phyloP scores from a whole-genome alignment of 2,113 vertebrate genomes.

The Amphiprion percula region DNA sequence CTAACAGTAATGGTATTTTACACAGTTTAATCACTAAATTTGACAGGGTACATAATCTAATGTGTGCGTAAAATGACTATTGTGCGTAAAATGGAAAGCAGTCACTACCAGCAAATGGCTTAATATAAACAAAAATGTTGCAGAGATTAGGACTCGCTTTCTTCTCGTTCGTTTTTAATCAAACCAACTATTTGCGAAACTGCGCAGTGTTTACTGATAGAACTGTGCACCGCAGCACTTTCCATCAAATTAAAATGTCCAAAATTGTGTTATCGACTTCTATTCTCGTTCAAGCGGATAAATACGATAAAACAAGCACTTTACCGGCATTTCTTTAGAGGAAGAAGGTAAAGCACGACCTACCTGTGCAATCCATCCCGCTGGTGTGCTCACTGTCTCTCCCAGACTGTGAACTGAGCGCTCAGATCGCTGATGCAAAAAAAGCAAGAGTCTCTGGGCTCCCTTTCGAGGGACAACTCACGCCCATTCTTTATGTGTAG shows the following conservation, averaged over 20 bases:
- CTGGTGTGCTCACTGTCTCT: conserved; percentile 72
- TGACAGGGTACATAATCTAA: not conserved
- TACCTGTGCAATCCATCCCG: conserved; percentile 92
- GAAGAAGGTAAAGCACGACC: conserved; percentile 45
- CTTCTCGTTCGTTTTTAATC: not conserved
- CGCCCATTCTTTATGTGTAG: conserved; percentile 86
- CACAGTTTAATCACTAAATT: conserved; percentile 9
- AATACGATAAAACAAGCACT: not conserved
- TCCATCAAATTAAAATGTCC: not conserved
- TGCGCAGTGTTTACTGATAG: not conserved
- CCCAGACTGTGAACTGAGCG: conserved; percentile 71
- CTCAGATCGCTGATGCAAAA: conserved; percentile 80
- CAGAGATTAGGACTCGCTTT: not conserved
- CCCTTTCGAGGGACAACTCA: conserved; percentile 83
- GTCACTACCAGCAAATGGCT: not conserved
- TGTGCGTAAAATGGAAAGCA: conserved; percentile 47
- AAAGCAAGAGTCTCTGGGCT: conserved; percentile 85
- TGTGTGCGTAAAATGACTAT: conserved; percentile 59
- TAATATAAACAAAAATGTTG: conserved; percentile 3
- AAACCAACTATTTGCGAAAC: not conserved
- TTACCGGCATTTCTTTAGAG: conserved; percentile 7
- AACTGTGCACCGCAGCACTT: conserved; percentile 30
- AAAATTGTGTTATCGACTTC: not conserved
- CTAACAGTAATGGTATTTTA: not conserved
- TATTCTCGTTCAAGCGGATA: not conserved